Percentiles rank a stretch among this genome's conserved stretches.
phyloP scores from a whole-genome alignment of 1,140 invertebrate species.

The Alviniconcha marisindica region DNA sequence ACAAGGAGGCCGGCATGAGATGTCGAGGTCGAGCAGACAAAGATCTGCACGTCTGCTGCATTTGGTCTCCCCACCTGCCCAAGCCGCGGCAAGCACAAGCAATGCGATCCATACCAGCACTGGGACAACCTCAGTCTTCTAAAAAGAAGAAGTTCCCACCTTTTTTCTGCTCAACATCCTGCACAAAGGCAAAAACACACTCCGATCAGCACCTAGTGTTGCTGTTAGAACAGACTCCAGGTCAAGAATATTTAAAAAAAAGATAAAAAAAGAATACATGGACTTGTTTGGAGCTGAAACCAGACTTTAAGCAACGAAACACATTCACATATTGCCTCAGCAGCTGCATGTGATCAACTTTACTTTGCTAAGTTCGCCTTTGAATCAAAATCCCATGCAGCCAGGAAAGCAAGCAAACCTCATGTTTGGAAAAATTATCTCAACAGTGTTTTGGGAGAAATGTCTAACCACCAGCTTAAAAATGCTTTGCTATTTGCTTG shows the following conservation, averaged over 20 bases:
- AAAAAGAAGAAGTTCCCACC: slow-evolving; percentile 99
- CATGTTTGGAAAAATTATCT: slow-evolving; percentile 47
- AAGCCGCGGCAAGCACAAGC: slow-evolving; percentile 50
- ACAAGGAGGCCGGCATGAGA: background rate
- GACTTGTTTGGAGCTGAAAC: no score
- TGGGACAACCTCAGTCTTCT: slow-evolving; percentile 85
- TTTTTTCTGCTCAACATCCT: slow-evolving; percentile 98
- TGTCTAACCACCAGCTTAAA: slow-evolving; percentile 41
- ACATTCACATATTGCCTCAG: no score
- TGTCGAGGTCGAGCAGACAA: background rate
- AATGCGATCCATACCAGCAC: slow-evolving; percentile 35
- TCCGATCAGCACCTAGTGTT: background rate
- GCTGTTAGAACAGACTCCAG: no score
- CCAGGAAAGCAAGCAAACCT: no score
- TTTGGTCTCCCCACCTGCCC: slow-evolving; percentile 34
- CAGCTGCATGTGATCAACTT: no score
- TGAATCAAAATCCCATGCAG: no score
- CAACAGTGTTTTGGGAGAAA: slow-evolving; percentile 8
- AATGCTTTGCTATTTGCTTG: no score
- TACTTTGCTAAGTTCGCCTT: no score
- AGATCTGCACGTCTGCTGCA: background rate
- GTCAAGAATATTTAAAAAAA: no score
- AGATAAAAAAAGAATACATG: background rate
- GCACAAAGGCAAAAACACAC: slow-evolving; percentile 61
- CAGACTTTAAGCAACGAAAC: no score